Conservation (phyloP, 1,140 invertebrate genomes). For the Hormaphis cornu region DNA sequence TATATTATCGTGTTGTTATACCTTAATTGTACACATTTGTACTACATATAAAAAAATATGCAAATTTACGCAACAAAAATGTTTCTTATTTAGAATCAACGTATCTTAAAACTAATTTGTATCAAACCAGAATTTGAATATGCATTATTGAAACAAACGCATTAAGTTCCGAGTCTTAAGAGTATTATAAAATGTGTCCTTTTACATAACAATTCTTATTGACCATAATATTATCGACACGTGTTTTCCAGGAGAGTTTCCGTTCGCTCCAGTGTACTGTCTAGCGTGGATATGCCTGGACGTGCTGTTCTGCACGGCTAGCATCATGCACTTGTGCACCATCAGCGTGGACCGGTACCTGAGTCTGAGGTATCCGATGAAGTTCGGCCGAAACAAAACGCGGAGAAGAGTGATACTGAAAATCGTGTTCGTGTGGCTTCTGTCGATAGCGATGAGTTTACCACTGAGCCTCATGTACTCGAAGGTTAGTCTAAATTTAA, state of each 20-base stretch:
- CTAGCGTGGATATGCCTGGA: conserved; percentile 82
- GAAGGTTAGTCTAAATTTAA: conserved; percentile 59
- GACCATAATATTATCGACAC: background rate
- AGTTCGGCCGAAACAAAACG: conserved; percentile 82
- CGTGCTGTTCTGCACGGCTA: conserved; percentile 89
- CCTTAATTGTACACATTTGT: background rate
- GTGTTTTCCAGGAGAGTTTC: conserved; percentile 65
- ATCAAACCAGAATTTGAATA: too few relatives aligned
- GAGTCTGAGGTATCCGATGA: conserved; percentile 75
- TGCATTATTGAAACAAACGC: too few relatives aligned
- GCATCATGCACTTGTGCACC: conserved; percentile 91
- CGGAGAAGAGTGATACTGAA: conserved; percentile 73
- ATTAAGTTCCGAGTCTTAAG: too few relatives aligned
- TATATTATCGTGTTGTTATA: background rate
- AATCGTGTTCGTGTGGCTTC: conserved; percentile 81
- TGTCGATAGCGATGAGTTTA: conserved; percentile 79
- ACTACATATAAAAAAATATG: too few relatives aligned
- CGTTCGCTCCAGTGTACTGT: conserved; percentile 68
- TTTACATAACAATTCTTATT: background rate
- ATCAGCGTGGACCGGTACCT: conserved; percentile 87
- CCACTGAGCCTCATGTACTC: conserved; percentile 81
- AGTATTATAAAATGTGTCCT: too few relatives aligned
- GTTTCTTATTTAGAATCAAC: too few relatives aligned
- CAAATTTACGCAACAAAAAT: too few relatives aligned
- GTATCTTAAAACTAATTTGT: too few relatives aligned